Percentiles rank a stretch among this genome's conserved stretches.
These are phyloP conservation scores for Tinea pellionella DNA, from an alignment of 2,888 invertebrate genomes.

Conservation along the genomic window DNA sequence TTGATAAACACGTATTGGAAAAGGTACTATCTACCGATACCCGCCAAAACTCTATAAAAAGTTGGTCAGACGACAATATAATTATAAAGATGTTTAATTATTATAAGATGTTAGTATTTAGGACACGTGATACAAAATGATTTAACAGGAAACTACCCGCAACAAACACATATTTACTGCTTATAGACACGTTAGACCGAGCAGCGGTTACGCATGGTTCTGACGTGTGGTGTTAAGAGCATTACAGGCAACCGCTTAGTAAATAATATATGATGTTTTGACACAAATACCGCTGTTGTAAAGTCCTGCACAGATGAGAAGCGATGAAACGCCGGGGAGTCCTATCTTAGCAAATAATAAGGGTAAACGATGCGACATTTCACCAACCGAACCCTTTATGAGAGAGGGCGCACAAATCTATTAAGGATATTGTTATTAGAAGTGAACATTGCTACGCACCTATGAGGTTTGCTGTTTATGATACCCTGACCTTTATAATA, in stretches of 20 bases:
- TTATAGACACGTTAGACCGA: constrained; percentile 10
- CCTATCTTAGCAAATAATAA: not conserved
- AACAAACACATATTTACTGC: constrained; percentile 8
- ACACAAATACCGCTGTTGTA: constrained; percentile 8
- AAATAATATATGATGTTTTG: constrained; percentile 23
- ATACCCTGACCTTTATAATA: not conserved
- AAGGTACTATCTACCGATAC: no score
- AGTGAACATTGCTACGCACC: not conserved
- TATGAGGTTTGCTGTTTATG: not conserved
- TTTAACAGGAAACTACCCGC: not conserved
- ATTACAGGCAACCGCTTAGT: constrained; percentile 24
- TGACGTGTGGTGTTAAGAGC: constrained; percentile 23
- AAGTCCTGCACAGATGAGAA: constrained; percentile 10
- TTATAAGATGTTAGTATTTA: not conserved
- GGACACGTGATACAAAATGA: not conserved
- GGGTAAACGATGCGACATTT: not conserved
- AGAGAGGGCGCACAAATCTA: not conserved
- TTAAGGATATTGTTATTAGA: not conserved
- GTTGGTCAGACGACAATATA: no score
- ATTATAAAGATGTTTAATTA: no score
- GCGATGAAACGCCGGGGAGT: not conserved
- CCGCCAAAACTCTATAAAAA: no score
- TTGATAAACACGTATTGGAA: no score
- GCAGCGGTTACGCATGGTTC: constrained; percentile 8
- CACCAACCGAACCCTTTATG: not conserved